A percentile compares a stretch with the other conserved stretches of the same genome.
phyloP scores from a whole-genome alignment of 2,797 vertebrate species.

The Anniella stebbinsi region DNA sequence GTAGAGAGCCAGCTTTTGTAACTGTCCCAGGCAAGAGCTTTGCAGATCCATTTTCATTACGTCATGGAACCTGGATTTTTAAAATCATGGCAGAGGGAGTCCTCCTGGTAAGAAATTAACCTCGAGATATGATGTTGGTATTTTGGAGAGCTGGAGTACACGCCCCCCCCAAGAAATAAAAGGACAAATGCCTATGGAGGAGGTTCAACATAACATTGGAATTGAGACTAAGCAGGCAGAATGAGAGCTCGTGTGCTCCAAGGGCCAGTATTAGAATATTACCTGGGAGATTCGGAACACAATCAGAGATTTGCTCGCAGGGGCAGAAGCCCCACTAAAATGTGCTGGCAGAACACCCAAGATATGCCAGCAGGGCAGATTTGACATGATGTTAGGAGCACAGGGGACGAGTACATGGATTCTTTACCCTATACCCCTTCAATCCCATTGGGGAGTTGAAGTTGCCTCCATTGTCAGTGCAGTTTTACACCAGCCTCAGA shows the following conservation, averaged over 20 bases:
- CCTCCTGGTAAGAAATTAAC: slow-evolving; percentile 87
- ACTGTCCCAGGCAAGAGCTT: slow-evolving; percentile 89
- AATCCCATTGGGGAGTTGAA: too few species aligned
- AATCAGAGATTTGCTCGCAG: not conserved
- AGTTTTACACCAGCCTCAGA: too few species aligned
- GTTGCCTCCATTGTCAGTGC: too few species aligned
- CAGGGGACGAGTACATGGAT: not conserved
- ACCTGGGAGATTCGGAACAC: not conserved
- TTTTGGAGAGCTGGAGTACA: not conserved
- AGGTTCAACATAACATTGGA: slow-evolving; percentile 18
- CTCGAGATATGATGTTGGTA: not conserved
- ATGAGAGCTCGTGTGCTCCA: not conserved
- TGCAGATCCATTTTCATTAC: slow-evolving; percentile 85
- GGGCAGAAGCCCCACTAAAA: not conserved
- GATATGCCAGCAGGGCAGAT: not conserved
- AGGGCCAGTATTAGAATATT: not conserved
- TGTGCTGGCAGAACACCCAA: not conserved
- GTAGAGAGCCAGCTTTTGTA: slow-evolving; percentile 87
- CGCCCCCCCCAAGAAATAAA: not conserved
- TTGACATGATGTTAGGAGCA: not conserved
- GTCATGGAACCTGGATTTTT: slow-evolving; percentile 87
- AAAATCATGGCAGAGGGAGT: slow-evolving; percentile 87
- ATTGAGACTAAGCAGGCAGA: not conserved
- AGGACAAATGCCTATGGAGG: slow-evolving; percentile 3
- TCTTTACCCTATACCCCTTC: too few species aligned